Evolutionary conservation across 2,888 invertebrate species (phyloP).

Genomic region (Enchytraeus crypticus): DNA sequence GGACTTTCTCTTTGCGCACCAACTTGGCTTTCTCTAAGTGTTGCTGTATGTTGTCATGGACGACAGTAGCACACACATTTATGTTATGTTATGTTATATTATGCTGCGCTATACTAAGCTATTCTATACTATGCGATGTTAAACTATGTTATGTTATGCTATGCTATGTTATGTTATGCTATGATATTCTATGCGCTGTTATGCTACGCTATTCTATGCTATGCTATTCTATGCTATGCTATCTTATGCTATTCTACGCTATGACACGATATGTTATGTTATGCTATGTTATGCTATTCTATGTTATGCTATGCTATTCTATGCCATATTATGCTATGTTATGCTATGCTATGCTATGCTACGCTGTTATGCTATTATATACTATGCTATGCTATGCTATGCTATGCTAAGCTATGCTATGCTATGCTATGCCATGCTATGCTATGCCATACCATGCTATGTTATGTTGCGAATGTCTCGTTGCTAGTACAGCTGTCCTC

Average conservation of each 20-base stretch:
- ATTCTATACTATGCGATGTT: background rate
- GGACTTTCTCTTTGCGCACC: no score
- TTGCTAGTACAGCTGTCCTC: no score
- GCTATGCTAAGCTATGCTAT: background rate
- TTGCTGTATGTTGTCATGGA: no score
- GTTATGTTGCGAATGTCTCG: no score
- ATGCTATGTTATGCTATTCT: conserved; percentile 2
- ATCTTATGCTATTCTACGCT: background rate
- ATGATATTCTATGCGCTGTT: background rate
- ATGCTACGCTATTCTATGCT: conserved; percentile 2
- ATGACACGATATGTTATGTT: background rate
- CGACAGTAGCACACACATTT: no score
- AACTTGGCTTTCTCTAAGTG: no score
- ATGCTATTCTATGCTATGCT: background rate
- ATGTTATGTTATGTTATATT: no score
- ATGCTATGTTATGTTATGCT: conserved; percentile 1
- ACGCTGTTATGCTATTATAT: conserved; percentile 3
- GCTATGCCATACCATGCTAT: background rate
- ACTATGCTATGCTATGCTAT: conserved; percentile 3
- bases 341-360: background rate
- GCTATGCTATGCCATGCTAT: background rate
- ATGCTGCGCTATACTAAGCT: background rate
- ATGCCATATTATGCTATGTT: background rate
- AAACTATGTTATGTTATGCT: conserved; percentile 3
- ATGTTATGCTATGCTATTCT: background rate